Base-by-base conservation (phyloP, 1,140 invertebrate species). In the Maniola jurtina region DNA sequence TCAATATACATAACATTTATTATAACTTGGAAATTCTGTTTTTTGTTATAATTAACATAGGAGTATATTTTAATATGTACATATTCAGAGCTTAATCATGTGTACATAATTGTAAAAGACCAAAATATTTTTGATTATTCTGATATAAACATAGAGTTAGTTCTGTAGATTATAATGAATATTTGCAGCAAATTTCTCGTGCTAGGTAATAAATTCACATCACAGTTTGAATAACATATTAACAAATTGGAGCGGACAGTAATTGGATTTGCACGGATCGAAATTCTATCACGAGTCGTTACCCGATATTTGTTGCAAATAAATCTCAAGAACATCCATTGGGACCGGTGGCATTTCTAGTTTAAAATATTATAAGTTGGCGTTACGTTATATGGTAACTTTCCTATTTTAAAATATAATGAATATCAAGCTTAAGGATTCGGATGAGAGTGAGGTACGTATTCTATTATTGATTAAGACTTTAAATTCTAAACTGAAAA, bases 341-440 rank as follows among this genome's bases (percentile, higher is more conserved):
- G 77, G 71, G 76, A 79, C 59, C 61, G 68, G 64, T 61, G 70
- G 61, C 56, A 61, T 68, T 61, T 73, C 66, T 71, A 64, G 48
- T 64, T 56, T 61, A 72, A 47, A 70, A 68, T 71, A 64, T 71
- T 59, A 72, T 68, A 52, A 70, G 57, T 66, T 64, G 62, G 40
- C 76, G 84, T 84, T 79, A 88, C 84, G 84, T 74, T 80, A 61
- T 76, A 86, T 72, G 79, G 84, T 89, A 87, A 89, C 84, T 72
- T 87, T 87, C 65, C 52, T 70, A 48, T 48, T 48, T 68, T 62
- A 68, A 70, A 57, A 56, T 73, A 61, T 73, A 61, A 62, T 56
- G 61, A 55, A 55, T 64, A 52, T 66, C 55, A 80, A 77, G 76
- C 72, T 77, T 69, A 42, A 33, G 63, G 63, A 60, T 10, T 66